phyloP scores from a whole-genome alignment of 2,113 vertebrate species.

The Rostratula benghalensis region DNA sequence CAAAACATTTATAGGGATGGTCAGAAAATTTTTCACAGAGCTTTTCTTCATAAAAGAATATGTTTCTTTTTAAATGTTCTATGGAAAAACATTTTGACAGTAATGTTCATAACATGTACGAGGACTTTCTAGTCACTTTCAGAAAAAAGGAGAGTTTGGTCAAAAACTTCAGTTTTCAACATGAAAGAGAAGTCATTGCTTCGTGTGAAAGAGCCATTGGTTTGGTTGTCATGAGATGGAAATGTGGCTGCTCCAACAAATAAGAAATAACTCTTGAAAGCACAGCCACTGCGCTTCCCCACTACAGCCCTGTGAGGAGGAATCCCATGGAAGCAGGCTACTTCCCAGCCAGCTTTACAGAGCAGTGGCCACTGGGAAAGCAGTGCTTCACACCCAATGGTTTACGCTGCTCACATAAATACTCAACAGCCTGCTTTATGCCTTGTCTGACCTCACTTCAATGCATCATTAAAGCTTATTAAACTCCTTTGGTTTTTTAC shows the following conservation, averaged over 20 bases:
- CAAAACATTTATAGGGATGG: not conserved
- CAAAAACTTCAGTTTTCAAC: not conserved
- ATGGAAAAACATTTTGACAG: not conserved
- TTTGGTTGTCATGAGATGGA: not conserved
- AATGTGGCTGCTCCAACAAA: not conserved
- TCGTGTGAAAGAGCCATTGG: not conserved
- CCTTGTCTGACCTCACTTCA: not conserved
- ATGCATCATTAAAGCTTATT: not conserved
- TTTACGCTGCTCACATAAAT: not conserved
- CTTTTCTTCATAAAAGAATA: not conserved
- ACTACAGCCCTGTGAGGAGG: rapidly evolving
- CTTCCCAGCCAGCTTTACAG: not conserved
- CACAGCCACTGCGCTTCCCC: not conserved
- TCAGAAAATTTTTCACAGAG: not conserved
- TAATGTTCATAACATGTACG: not conserved
- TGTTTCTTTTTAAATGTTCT: not conserved
- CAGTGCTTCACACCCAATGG: not conserved
- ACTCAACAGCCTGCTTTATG: not conserved
- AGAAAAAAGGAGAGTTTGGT: not conserved
- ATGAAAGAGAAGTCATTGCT: not conserved
- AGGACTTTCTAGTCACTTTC: not conserved
- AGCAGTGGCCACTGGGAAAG: not conserved
- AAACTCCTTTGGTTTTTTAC: not conserved
- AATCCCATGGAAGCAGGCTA: not conserved
- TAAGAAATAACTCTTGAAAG: not conserved